Evolutionary conservation across 2,888 invertebrate genomes (phyloP), one percentile per base, ranked within the genome.

Genomic region (Thecophora atra): DNA sequence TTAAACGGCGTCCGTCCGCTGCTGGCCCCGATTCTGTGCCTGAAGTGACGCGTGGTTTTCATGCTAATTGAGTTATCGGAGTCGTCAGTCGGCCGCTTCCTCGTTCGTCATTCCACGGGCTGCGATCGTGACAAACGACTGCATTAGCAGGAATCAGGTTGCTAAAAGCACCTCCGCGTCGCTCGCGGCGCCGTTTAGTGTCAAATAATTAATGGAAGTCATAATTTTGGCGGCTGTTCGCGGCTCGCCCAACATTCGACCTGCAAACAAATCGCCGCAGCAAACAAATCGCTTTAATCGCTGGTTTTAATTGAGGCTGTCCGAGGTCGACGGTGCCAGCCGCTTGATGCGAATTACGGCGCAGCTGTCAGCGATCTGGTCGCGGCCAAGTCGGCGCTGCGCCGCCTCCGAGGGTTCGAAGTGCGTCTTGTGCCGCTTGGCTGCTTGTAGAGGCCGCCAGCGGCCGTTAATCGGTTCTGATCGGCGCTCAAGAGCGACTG

Each of bases 21-120:
- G n/a, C 44, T n/a, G 47, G 15, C 21, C 13, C 26, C 47, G 13
- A 19, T 21, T 64, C 44, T 64, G 64, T 64, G 24, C 73, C 72
- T 77, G 78, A 79, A 78, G 75, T 78, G 77, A 77, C 75, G 74
- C 73, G 81, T 81, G 80, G 78, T 79, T 78, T 76, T 79, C 76
- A 79, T 79, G 80, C 79, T 80, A 82, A 83, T 83, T 83, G 79
- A 82, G 80, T 80, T 82, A 82, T 84, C 81, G 81, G 77, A 52
- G 62, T 52, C 54, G 64, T 58, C 56, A 62, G 70, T 70, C 63
- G 58, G 66, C 19, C 60, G 67, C 70, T 70, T 56, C 60, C 69
- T 72, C 67, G 67, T 72, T 68, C 63, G 62, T 72, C 63, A 72
- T 69, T 72, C 62, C 21, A 30, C 8, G 42, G 42, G 3, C 15